Conservation (phyloP, 2,797 vertebrate species). For the Diplodus sargus region DNA sequence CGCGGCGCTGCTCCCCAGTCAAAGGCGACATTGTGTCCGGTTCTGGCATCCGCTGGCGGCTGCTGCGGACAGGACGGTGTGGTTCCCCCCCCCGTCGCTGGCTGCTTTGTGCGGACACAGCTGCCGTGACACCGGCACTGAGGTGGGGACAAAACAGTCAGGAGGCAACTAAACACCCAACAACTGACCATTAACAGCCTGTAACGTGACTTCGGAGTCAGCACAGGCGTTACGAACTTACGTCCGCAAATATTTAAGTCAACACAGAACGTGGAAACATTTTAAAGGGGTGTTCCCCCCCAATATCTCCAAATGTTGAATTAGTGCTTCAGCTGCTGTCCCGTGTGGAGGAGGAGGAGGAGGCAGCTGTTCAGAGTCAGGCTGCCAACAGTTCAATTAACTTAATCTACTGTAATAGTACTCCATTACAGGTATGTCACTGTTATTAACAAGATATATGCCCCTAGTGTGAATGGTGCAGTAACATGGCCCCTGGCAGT, state of each 20-base stretch:
- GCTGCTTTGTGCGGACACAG: not conserved
- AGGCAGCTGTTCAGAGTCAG: no score
- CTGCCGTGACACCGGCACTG: not conserved
- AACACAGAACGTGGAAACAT: not conserved
- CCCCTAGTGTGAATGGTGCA: no score
- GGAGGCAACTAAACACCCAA: not conserved
- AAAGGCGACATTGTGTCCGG: conserved; percentile 83
- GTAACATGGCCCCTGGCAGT: no score
- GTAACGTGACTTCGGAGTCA: not conserved
- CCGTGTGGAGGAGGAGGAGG: not conserved
- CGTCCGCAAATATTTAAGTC: not conserved
- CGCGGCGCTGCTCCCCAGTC: conserved; percentile 57
- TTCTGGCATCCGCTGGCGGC: conserved; percentile 65
- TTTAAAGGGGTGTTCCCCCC: not conserved
- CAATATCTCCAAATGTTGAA: not conserved
- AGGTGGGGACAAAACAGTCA: not conserved
- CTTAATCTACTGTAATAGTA: no score
- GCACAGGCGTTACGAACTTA: no score
- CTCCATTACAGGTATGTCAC: no score
- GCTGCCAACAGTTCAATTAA: no score
- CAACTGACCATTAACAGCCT: not conserved
- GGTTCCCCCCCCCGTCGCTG: conserved; percentile 8
- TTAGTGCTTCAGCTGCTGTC: not conserved
- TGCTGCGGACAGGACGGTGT: conserved; percentile 65
- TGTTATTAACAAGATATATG: no score